phyloP scores from a whole-genome alignment of 37 sponge, comb jelly and placozoan species.

The Eunapius fragilis region DNA sequence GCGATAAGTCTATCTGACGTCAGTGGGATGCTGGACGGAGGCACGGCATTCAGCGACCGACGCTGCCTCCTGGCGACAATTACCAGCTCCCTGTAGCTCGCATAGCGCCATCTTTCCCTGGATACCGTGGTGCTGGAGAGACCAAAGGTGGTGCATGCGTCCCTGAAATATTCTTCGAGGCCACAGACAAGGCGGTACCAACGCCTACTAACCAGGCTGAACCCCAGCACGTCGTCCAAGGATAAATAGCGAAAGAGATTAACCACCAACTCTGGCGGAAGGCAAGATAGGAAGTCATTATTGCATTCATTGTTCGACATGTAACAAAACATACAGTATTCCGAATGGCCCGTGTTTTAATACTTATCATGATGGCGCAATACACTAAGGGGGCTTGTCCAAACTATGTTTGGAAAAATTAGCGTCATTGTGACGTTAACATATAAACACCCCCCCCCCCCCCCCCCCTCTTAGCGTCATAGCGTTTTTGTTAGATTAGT shows the following conservation, averaged over 20 bases:
- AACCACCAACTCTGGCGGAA: slow-evolving; percentile 57
- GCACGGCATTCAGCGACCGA: background rate
- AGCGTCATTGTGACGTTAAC: too few species aligned
- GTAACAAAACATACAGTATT: too few species aligned
- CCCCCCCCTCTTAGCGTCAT: too few species aligned
- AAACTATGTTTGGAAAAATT: too few species aligned
- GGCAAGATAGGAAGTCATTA: slow-evolving; percentile 26
- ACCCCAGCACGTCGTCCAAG: slow-evolving; percentile 16
- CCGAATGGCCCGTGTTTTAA: too few species aligned
- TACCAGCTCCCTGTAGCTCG: background rate
- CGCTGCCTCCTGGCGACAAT: slow-evolving; percentile 12
- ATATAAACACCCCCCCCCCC: too few species aligned
- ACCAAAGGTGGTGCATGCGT: slow-evolving; percentile 16
- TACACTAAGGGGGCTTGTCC: too few species aligned
- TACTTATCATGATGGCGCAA: too few species aligned
- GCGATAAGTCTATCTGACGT: slow-evolving; percentile 4
- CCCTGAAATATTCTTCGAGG: slow-evolving; percentile 46
- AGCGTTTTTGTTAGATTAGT: too few species aligned
- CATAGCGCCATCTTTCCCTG: background rate
- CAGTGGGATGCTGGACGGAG: background rate
- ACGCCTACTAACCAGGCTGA: slow-evolving; percentile 8
- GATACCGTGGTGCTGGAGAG: slow-evolving; percentile 8
- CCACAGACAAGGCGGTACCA: slow-evolving; percentile 28
- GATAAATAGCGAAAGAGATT: slow-evolving; percentile 6
- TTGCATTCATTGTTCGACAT: background rate